Conservation (phyloP, 1,140 invertebrate genomes). For the Dermatophagoides farinae region DNA sequence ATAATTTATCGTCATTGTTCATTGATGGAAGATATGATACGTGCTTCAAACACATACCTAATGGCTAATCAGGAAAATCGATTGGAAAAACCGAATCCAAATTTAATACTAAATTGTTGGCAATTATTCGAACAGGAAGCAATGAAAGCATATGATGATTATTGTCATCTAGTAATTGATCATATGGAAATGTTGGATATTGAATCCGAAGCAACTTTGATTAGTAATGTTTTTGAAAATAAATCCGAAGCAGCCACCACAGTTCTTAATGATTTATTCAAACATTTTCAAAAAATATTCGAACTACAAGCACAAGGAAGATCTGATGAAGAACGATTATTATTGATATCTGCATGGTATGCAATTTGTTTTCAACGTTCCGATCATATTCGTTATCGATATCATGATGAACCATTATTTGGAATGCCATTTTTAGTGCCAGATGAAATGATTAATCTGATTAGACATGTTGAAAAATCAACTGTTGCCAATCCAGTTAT, state of each 20-base stretch:
- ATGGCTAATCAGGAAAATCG: too few species aligned
- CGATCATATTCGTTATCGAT: neutral
- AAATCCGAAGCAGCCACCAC: neutral
- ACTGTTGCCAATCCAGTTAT: neutral
- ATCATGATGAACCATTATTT: neutral
- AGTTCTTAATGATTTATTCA: neutral
- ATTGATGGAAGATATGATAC: neutral
- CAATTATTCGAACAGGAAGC: conserved; percentile 13
- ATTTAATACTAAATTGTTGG: conserved; percentile 12
- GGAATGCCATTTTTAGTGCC: neutral
- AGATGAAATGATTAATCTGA: neutral
- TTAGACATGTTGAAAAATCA: neutral
- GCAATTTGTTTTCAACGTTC: neutral
- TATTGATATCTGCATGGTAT: neutral
- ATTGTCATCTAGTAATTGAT: conserved; percentile 2
- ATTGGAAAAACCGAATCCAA: neutral
- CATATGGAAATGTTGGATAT: conserved; percentile 11
- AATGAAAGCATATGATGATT: neutral
- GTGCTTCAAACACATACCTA: neutral
- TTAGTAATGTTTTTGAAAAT: neutral
- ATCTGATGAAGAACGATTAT: neutral
- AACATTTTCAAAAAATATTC: neutral
- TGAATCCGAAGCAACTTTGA: neutral
- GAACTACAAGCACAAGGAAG: neutral
- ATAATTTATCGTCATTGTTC: conserved; percentile 13